Percentiles rank a stretch among this genome's conserved stretches.
Evolutionary conservation across 2,113 vertebrate genomes (phyloP).

Genomic region (Leiothrix lutea): DNA sequence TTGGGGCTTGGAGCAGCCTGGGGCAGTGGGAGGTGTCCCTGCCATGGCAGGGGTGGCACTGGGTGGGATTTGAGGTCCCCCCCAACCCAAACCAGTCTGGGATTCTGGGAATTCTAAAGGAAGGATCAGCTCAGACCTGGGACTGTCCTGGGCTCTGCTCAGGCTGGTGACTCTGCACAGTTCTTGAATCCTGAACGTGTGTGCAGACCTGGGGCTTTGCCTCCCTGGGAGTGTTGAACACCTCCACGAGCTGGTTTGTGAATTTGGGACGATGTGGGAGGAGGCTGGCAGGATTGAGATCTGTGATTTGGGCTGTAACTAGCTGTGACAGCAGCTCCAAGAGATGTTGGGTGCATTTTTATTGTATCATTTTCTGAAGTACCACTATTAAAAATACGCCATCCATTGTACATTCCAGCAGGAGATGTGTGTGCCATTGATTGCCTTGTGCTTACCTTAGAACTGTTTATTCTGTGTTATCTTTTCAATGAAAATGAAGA

Average conservation of each 20-base stretch:
- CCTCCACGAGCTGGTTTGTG: rapidly evolving
- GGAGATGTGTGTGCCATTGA: background rate
- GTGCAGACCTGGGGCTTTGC: rapidly evolving
- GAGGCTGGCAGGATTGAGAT: background rate
- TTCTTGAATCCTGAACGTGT: background rate
- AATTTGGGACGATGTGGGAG: rapidly evolving
- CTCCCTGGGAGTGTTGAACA: rapidly evolving
- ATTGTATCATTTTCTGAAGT: background rate
- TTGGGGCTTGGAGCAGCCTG: background rate
- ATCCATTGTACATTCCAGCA: background rate
- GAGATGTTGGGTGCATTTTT: background rate
- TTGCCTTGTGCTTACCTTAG: background rate
- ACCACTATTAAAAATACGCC: background rate
- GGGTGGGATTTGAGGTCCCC: rapidly evolving
- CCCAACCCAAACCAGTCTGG: rapidly evolving
- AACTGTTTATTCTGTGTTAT: background rate
- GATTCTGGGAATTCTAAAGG: background rate
- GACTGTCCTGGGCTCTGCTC: rapidly evolving
- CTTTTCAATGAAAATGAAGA: background rate
- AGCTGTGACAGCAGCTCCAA: background rate
- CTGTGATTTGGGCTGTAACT: background rate
- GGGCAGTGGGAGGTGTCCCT: background rate
- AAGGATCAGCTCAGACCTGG: background rate
- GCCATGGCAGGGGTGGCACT: background rate
- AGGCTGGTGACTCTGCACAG: background rate